Evolutionary conservation across 2,113 vertebrate genomes (phyloP), one percentile per base, ranked within the genome.

Genomic region (Polypterus bichir): DNA sequence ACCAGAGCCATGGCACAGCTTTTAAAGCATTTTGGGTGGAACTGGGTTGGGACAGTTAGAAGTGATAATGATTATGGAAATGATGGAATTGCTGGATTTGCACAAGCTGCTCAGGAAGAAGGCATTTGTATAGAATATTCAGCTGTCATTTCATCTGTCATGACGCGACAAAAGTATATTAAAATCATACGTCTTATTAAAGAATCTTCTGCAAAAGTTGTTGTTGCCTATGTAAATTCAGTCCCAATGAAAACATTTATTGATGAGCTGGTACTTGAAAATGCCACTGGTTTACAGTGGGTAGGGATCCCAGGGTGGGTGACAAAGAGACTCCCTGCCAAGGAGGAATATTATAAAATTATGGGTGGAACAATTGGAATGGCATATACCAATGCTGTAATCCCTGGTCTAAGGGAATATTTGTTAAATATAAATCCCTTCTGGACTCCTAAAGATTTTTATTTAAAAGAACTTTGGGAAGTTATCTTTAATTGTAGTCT

Each of bases 211-310:
- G 73, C 77, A 11, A 80, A 71, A 1, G 77, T 76, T 27, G 67
- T 79, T 3, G 54, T 81, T 49, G 47, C 77, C 48, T 80, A 79
- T 54, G 64, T 74, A 72, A 59, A 68, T 3, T 57, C 68, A 5
- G 65, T 44, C 5, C 60, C 49, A 2, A 65, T 66, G 1, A 52
- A 52, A 5, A 6, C 45, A 1, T 71, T 79, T 11, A 6, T 77
- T 5, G 59, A 60, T n/a, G 4, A 48, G 51, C 63, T 74, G 5
- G 65, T 67, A 9, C 3, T 2, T 5, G 68, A 63, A 49, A 75
- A 79, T 10, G 72, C 78, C 5, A 77, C 75, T 45, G 69, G 74
- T 9, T 79, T 74, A 60, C 74, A 79, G 48, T 80, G 70, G 78
- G 53, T 77, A 58, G 76, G 73, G 51, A 73, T 46, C 57, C 74